Conservation (phyloP, 37 sponge, comb jelly and placozoan species). For the Mnemiopsis leidyi region DNA sequence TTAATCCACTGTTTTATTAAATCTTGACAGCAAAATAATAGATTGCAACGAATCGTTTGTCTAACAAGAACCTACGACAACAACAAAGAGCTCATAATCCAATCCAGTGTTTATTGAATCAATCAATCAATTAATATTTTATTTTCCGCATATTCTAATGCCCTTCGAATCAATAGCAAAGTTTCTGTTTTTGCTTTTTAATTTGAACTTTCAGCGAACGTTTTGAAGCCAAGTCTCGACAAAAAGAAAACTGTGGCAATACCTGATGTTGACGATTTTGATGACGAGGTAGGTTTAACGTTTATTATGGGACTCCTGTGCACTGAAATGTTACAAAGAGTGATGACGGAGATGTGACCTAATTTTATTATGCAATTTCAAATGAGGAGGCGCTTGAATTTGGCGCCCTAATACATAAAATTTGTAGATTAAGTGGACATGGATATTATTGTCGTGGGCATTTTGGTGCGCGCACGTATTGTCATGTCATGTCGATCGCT, state of each 20-base stretch:
- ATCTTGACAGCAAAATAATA: neutral
- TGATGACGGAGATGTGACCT: neutral
- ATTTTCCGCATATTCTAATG: too few relatives aligned
- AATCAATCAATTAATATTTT: too few relatives aligned
- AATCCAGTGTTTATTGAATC: too few relatives aligned
- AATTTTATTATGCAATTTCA: neutral
- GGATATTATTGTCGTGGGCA: neutral
- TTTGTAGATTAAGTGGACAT: neutral
- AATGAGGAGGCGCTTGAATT: neutral
- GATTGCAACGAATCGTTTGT: too few relatives aligned
- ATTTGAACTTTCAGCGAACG: conserved; percentile 67
- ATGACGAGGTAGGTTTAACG: conserved; percentile 63
- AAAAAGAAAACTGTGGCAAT: conserved; percentile 89
- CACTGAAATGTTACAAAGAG: too few relatives aligned
- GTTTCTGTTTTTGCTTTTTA: too few relatives aligned
- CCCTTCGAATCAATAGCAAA: too few relatives aligned
- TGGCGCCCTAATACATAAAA: neutral
- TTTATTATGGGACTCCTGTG: too few relatives aligned
- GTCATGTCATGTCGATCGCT: too few relatives aligned
- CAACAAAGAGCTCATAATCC: too few relatives aligned
- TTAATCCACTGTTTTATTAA: neutral
- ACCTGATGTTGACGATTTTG: conserved; percentile 79
- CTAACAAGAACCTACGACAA: too few relatives aligned
- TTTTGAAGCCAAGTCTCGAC: conserved; percentile 85
- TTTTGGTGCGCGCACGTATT: neutral